phyloP scores from a whole-genome alignment of 2,113 vertebrate genomes.

The Bubo blakistoni region DNA sequence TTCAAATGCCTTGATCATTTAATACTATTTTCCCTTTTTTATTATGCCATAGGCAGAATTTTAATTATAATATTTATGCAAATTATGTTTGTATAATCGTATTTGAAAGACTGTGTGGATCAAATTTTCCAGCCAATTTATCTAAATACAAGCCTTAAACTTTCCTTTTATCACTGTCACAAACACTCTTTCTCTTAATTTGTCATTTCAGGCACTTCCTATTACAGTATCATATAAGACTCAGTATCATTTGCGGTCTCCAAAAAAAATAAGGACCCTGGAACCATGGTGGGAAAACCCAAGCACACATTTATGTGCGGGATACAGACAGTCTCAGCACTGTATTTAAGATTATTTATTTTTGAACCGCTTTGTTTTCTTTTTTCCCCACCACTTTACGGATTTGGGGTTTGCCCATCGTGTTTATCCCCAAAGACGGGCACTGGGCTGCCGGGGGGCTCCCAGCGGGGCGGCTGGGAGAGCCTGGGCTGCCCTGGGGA shows the following conservation, averaged over 20 bases:
- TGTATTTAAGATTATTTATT: not conserved
- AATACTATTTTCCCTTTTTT: conserved; percentile 60
- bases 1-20: conserved; percentile 59
- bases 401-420: accelerated
- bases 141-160: conserved; percentile 67
- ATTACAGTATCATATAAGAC: not conserved
- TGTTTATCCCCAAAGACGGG: not conserved
- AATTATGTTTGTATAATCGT: conserved; percentile 69
- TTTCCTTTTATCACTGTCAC: conserved; percentile 65
- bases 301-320: accelerated
- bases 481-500: not conserved
- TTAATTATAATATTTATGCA: conserved; percentile 70
- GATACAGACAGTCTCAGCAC: not conserved
- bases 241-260: not conserved
- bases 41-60: conserved; percentile 61
- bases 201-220: conserved; percentile 22
- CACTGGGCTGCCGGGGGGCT: not conserved
- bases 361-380: not conserved
- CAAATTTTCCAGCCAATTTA: conserved; percentile 69
- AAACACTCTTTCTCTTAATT: conserved; percentile 24
- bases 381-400: not conserved
- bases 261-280: not conserved
- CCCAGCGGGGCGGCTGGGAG: not conserved
- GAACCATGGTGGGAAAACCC: not conserved
- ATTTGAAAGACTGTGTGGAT: conserved; percentile 62